Evolutionary conservation across 2,797 vertebrate genomes (phyloP).

Genomic region (Selene dorsalis): DNA sequence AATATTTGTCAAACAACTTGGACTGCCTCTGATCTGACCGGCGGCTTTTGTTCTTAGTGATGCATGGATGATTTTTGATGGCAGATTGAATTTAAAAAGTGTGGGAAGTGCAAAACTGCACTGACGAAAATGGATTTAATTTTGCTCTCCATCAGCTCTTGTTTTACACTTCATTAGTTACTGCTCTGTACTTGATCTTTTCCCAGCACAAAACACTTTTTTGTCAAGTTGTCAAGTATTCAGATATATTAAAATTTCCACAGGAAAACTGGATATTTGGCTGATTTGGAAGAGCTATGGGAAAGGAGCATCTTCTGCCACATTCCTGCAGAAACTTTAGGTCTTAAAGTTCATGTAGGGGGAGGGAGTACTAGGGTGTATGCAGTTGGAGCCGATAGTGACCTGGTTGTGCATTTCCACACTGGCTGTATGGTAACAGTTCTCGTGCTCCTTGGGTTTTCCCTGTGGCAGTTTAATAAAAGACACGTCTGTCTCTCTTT

Average conservation of each 20-base stretch:
- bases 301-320: neutral
- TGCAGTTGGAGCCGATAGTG: neutral
- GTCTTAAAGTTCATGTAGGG: neutral
- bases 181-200: neutral
- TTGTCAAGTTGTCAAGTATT: neutral
- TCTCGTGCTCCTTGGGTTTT: neutral
- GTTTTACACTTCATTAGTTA: neutral
- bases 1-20: constrained; percentile 2
- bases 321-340: neutral
- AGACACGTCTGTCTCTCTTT: neutral
- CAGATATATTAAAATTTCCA: neutral
- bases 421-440: neutral
- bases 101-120: neutral
- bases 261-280: neutral
- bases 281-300: no score
- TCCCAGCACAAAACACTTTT: neutral
- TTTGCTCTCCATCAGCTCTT: neutral
- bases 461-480: neutral
- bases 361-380: neutral
- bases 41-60: neutral
- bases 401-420: neutral
- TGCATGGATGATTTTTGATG: neutral
- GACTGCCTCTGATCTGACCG: neutral
- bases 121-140: neutral
- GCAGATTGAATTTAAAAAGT: neutral